Evolutionary conservation across 2,113 vertebrate genomes (phyloP), one percentile per base, ranked within the genome.

Genomic region (Thinocorus orbignyianus): DNA sequence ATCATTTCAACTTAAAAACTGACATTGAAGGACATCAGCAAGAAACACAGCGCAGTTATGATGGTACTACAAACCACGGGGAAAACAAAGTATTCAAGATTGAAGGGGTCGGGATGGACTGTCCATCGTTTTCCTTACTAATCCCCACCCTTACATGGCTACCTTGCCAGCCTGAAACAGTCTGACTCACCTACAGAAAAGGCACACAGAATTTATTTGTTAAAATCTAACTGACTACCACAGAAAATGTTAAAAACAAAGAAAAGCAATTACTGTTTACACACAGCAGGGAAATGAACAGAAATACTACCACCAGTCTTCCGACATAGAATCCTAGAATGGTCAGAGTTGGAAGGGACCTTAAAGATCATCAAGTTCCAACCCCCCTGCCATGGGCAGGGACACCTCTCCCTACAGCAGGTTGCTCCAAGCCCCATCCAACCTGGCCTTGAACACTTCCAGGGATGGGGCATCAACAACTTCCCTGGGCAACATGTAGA

Each of bases 401-500:
- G n/a, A n/a, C n/a, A n/a, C n/a, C n/a, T n/a, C n/a, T n/a, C n/a
- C n/a, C n/a, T n/a, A n/a, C n/a, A n/a, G n/a, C n/a, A n/a, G n/a
- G n/a, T n/a, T n/a, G n/a, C n/a, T n/a, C n/a, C n/a, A n/a, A n/a
- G n/a, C n/a, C n/a, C n/a, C n/a, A n/a, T n/a, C n/a, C n/a, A n/a
- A n/a, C n/a, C n/a, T n/a, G n/a, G n/a, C n/a, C n/a, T n/a, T n/a
- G n/a, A n/a, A n/a, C n/a, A n/a, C n/a, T n/a, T n/a, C n/a, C n/a
- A n/a, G n/a, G n/a, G n/a, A n/a, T n/a, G n/a, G n/a, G n/a, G n/a
- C n/a, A n/a, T n/a, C n/a, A n/a, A n/a, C n/a, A n/a, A n/a, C n/a
- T n/a, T n/a, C n/a, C n/a, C n/a, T n/a, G n/a, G n/a, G n/a, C n/a
- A 1, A 60, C 24, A 33, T 0, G 4, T 1, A 74, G 54, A 64